Base-by-base conservation (phyloP, 2,888 invertebrate genomes). In the Phalera bucephala region DNA sequence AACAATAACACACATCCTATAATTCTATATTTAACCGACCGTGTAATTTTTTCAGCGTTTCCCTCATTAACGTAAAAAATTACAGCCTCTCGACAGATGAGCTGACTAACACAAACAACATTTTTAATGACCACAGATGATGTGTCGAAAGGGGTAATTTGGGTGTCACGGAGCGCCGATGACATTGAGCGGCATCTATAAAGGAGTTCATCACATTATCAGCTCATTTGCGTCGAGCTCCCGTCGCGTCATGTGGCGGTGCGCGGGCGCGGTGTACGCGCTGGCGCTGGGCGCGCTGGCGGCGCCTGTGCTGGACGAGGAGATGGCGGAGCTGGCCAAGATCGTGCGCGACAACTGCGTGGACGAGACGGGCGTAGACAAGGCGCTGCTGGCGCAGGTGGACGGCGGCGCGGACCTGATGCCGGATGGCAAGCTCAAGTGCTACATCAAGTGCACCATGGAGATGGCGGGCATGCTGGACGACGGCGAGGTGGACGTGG, bases 391-490 rank as follows among this genome's bases (percentile, higher is more conserved):
- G 19, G 76, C 77, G 21, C 49, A 62, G 14, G 69, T 86, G 1
- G 80, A 88, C 58, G 72, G 36, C 3, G 88, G 88, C n/a, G 70
- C 72, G 0, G 70, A 69, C 8, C 56, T 88, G 9, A 55, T 66
- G 62, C 60, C 72, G 0, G 86, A 86, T 52, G 49, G 52, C 0
- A 68, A 67, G 40, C 65, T 88, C 32, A 82, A 85, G 52, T 88
- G 88, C 63, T 88, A 88, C 70, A 69, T 82, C 45, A 84, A 85
- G 55, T 88, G 88, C 55, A 64, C 75, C 11, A 84, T 88, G 88
- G 88, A 87, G 67, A 85, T 80, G 14, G 80, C 83, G 0, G 88
- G 88, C 27, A 85, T 88, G 84, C 45, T 86, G 64, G 38, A 69
- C 0, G 85, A 76, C 2, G 88, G 85, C 17, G 61, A 40, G 10